Evolutionary conservation across 2,113 vertebrate genomes (phyloP).

Genomic region (Ailurus styani): DNA sequence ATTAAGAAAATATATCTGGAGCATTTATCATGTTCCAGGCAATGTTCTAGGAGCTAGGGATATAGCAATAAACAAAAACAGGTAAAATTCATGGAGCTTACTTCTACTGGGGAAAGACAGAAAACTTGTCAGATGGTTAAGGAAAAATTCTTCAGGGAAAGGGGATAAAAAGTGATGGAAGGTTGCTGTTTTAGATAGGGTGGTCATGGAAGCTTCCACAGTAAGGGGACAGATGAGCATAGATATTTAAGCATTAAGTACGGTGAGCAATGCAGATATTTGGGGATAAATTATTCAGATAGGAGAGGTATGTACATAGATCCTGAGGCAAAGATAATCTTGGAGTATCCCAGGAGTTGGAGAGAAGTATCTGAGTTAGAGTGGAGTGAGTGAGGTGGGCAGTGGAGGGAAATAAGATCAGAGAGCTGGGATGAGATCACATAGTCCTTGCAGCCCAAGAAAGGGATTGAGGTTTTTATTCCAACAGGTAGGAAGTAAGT

Average conservation of each 20-base stretch:
- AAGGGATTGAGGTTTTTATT: not conserved
- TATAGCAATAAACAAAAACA: not conserved
- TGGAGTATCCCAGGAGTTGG: not conserved
- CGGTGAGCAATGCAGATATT: not conserved
- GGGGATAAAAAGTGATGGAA: not conserved
- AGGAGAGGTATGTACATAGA: not conserved
- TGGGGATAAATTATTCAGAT: not conserved
- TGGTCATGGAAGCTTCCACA: not conserved
- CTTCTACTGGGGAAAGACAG: not conserved
- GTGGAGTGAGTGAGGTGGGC: not conserved
- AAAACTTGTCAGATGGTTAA: slow-evolving; percentile 7
- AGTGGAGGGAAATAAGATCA: not conserved
- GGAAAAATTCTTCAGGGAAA: not conserved
- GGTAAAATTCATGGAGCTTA: slow-evolving; percentile 1
- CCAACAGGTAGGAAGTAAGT: not conserved
- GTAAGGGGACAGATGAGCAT: not conserved
- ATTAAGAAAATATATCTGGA: not conserved
- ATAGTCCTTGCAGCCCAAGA: not conserved
- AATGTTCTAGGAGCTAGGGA: not conserved
- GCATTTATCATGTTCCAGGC: not conserved
- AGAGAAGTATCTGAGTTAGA: not conserved
- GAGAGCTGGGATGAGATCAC: not conserved
- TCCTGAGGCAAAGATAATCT: not conserved
- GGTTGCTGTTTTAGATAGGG: not conserved
- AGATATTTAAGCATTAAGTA: not conserved